These are phyloP conservation scores for Aphelenchoides fujianensis DNA, from an alignment of 1,140 invertebrate genomes.

Conservation along the genomic window DNA sequence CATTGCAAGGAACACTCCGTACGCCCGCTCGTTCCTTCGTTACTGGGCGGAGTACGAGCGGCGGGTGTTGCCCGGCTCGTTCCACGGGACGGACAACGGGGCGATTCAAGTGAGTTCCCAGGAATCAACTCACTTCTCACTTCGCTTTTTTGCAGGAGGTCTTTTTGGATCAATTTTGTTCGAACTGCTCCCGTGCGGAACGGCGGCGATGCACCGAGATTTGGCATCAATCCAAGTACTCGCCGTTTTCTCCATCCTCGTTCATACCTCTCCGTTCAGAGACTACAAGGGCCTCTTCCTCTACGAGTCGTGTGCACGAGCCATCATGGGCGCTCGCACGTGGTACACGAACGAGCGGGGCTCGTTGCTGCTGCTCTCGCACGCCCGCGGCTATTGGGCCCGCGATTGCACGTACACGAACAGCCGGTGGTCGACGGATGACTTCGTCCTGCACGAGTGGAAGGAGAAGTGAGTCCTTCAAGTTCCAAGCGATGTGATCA, in stretches of 20 bases:
- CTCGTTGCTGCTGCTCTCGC: slow-evolving; percentile 13
- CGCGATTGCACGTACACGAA: slow-evolving; percentile 44
- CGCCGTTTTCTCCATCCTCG: too few species aligned
- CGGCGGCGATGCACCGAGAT: slow-evolving; percentile 15
- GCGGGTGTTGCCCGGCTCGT: slow-evolving; percentile 34
- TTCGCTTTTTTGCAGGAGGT: too few species aligned
- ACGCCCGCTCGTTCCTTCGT: slow-evolving; percentile 28
- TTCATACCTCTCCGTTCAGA: too few species aligned
- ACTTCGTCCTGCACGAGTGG: slow-evolving; percentile 27
- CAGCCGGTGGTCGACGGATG: slow-evolving; percentile 25
- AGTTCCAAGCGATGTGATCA: too few species aligned
- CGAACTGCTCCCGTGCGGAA: slow-evolving; percentile 7
- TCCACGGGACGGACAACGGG: slow-evolving; percentile 51
- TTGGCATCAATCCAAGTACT: slow-evolving; percentile 31
- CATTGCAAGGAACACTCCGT: slow-evolving; percentile 38
- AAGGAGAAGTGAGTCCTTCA: slow-evolving; percentile 11
- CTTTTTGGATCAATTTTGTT: slow-evolving; percentile 38
- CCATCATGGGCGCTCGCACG: slow-evolving; percentile 39
- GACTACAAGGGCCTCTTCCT: slow-evolving; percentile 33
- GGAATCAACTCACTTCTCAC: too few species aligned
- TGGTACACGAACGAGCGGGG: slow-evolving; percentile 21
- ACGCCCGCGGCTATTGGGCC: slow-evolving; percentile 37
- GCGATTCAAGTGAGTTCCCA: too few species aligned
- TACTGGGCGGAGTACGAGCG: slow-evolving; percentile 41
- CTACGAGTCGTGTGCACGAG: slow-evolving; percentile 39